Base-by-base conservation (phyloP, 2,888 invertebrate genomes). In the Drosophila trichaetosa region DNA sequence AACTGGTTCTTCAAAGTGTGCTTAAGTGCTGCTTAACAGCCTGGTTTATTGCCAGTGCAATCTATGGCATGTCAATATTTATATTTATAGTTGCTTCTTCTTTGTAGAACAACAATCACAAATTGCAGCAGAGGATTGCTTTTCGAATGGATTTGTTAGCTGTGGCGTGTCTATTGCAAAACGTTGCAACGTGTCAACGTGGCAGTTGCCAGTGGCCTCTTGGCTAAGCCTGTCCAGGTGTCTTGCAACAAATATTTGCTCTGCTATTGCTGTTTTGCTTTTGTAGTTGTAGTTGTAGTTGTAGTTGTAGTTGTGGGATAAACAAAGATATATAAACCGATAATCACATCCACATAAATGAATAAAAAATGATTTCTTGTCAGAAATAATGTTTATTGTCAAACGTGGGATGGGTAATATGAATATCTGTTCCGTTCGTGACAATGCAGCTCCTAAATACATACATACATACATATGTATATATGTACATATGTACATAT, bases 291-390 rank as follows among this genome's bases (percentile, higher is more conserved):
- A 46, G 42, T 46, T 46, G 16, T 11, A 46, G 42, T 46, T 46
- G 16, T 11, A 2, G 51, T 27, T 61, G 38, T 51, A 40, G 21
- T 29, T 64, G 58, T 49, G 40, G 63, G 79, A 53, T 80, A 75
- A 84, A 85, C 89, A 87, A 70, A 85, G 87, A 79, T 82, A 85
- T 87, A 27, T 27, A 49, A 27, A 27, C 18, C 11, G 18, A 49
- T 49, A 27, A 16, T 46, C 21, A 46, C 11, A 11, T 21, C 2
- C 0, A 42, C 48, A 48, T 48, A 21, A 40, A 40, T 46, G 40
- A 40, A 40, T 40, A 24, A 24, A 21, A 46, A 46, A 8, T 40
- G 21, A 16, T 8, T 42, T 21, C 42, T 21, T 11, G 42, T 21
- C 42, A 42, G 7, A 13, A 42, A 56, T 4, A 2, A 29, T 42